These are phyloP conservation scores for Pollenia amentaria DNA, from an alignment of 2,888 invertebrate genomes.

Conservation along the genomic window DNA sequence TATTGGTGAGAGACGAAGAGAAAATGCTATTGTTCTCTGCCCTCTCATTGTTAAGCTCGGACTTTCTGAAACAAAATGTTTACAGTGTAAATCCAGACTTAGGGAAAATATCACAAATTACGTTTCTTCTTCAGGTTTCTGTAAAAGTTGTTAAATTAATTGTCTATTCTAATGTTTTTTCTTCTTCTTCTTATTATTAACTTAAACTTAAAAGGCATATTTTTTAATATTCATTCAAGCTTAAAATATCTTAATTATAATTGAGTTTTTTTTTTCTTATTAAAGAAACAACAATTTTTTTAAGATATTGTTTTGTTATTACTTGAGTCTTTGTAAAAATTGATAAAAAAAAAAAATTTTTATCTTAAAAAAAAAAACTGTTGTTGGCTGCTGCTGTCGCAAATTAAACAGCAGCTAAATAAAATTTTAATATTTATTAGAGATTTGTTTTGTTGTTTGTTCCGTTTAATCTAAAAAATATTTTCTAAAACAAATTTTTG, in stretches of 20 bases:
- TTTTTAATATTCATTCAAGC: slow-evolving; percentile 51
- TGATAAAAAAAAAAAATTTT: slow-evolving; percentile 40
- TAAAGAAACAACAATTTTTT: slow-evolving; percentile 4
- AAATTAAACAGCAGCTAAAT: slow-evolving; percentile 45
- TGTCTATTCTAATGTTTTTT: slow-evolving; percentile 2
- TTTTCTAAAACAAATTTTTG: neutral
- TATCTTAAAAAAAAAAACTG: slow-evolving; percentile 38
- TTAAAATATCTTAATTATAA: slow-evolving; percentile 45
- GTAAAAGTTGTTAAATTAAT: neutral
- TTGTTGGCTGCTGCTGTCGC: slow-evolving; percentile 4
- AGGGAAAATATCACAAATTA: too few relatives aligned
- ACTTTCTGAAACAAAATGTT: too few relatives aligned
- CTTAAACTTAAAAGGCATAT: neutral
- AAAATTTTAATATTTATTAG: slow-evolving; percentile 56
- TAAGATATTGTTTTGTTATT: neutral
- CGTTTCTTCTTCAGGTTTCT: neutral
- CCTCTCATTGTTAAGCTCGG: too few relatives aligned
- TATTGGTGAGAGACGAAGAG: too few relatives aligned
- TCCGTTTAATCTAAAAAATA: slow-evolving; percentile 33
- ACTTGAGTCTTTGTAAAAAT: slow-evolving; percentile 27
- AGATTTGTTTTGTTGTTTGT: slow-evolving; percentile 13
- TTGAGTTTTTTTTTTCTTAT: slow-evolving; percentile 23
- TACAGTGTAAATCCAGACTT: too few relatives aligned
- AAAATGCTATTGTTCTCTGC: too few relatives aligned
- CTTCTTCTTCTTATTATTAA: neutral